Percentiles rank a stretch among this genome's conserved stretches.
Conservation (phyloP, 1,140 invertebrate species). For the Brachionus koreanus region DNA sequence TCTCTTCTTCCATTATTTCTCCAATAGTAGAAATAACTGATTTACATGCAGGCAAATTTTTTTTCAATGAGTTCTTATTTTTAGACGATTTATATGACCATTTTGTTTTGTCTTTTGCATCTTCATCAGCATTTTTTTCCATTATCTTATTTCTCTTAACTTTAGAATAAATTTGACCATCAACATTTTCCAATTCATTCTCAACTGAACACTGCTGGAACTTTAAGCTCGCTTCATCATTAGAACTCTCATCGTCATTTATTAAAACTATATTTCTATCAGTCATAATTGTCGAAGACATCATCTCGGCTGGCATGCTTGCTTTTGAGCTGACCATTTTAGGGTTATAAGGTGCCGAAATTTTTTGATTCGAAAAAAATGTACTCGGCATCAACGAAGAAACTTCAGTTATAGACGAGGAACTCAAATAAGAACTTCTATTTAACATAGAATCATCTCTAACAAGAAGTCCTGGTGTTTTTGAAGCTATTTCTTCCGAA, state of each 20-base stretch:
- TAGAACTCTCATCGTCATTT: constrained; percentile 8
- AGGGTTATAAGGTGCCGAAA: not conserved
- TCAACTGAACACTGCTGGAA: not conserved
- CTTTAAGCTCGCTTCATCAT: not conserved
- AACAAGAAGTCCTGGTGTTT: not conserved
- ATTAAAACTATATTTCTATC: constrained; percentile 12
- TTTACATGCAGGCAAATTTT: not conserved
- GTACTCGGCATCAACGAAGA: constrained; percentile 21
- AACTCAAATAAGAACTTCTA: constrained; percentile 21
- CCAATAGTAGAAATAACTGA: not conserved
- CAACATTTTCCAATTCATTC: not conserved
- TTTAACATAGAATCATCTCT: constrained; percentile 7
- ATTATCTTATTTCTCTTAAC: not conserved
- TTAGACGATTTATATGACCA: not conserved
- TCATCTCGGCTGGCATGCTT: not conserved
- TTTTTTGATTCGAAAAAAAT: not conserved
- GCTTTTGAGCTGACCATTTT: not conserved
- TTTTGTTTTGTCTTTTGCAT: not conserved
- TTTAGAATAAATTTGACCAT: not conserved
- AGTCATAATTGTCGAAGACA: not conserved
- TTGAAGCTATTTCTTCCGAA: not conserved
- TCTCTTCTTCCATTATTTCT: constrained; percentile 25
- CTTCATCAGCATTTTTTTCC: not conserved
- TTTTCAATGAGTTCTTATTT: not conserved
- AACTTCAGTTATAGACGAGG: constrained; percentile 18